These are phyloP conservation scores for Gonocerus acuteangulatus DNA, from an alignment of 2,888 invertebrate species.

Conservation along the genomic window DNA sequence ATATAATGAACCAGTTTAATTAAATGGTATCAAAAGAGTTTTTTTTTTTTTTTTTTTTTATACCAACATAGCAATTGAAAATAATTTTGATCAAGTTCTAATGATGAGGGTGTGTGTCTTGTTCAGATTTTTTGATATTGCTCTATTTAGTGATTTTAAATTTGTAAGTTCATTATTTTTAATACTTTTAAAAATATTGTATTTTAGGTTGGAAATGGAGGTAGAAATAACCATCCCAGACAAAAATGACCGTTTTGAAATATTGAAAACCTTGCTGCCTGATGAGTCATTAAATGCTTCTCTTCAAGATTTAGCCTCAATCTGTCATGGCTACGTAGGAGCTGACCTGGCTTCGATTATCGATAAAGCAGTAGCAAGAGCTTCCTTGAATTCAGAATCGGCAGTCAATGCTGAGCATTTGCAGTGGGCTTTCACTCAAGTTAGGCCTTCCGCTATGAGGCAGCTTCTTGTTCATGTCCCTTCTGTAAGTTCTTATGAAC, in stretches of 20 bases:
- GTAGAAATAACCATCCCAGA: constrained; percentile 72
- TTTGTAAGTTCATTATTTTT: too few species aligned
- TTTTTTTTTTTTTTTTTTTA: too few species aligned
- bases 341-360: constrained; percentile 75
- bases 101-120: too few species aligned
- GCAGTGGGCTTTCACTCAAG: constrained; percentile 55
- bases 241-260: constrained; percentile 56
- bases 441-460: constrained; percentile 85
- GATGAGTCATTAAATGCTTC: constrained; percentile 47
- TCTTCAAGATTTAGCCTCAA: constrained; percentile 53
- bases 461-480: constrained; percentile 82
- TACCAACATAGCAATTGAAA: too few species aligned
- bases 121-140: too few species aligned
- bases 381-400: constrained; percentile 38
- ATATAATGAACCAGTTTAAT: too few species aligned
- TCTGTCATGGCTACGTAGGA: constrained; percentile 84
- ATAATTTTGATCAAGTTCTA: too few species aligned
- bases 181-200: too few species aligned
- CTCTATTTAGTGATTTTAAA: too few species aligned
- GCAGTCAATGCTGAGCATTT: constrained; percentile 49
- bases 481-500: constrained; percentile 51
- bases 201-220: constrained; percentile 62
- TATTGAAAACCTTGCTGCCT: constrained; percentile 57
- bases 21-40: too few species aligned
- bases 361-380: constrained; percentile 57